Conservation (phyloP, 2,113 vertebrate genomes). For the Leucopternis melanops region DNA sequence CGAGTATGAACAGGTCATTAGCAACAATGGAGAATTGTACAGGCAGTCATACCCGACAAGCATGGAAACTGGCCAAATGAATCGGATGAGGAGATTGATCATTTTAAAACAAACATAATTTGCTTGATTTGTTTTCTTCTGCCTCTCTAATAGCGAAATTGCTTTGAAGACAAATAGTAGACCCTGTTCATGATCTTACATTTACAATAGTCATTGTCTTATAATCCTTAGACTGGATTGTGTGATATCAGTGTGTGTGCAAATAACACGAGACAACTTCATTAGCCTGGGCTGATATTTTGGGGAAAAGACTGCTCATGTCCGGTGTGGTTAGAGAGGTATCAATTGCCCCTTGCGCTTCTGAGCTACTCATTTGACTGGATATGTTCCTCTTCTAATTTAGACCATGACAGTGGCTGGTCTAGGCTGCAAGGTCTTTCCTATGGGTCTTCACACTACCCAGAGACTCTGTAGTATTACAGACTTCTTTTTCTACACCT, state of each 20-base stretch:
- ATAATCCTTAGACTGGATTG: background rate
- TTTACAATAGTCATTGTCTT: slow-evolving; percentile 17
- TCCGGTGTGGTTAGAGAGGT: background rate
- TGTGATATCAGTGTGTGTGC: background rate
- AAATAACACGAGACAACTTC: background rate
- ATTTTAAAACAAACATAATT: slow-evolving; percentile 61
- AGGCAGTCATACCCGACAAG: background rate
- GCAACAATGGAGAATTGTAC: slow-evolving; percentile 20
- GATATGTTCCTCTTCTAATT: background rate
- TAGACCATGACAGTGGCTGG: background rate
- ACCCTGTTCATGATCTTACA: slow-evolving; percentile 1
- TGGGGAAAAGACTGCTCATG: background rate
- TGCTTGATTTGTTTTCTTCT: slow-evolving; percentile 49
- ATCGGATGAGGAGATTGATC: slow-evolving; percentile 14
- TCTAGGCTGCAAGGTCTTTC: background rate
- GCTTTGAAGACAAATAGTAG: slow-evolving; percentile 40
- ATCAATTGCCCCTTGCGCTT: background rate
- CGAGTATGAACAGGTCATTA: background rate
- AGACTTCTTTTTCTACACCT: background rate
- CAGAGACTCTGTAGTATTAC: background rate
- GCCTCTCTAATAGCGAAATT: slow-evolving; percentile 19
- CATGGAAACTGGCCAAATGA: slow-evolving; percentile 2
- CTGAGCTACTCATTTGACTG: background rate
- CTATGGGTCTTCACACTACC: background rate
- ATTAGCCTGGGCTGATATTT: background rate